These are phyloP conservation scores for Zophobas morio DNA, from an alignment of 1,140 invertebrate species.

Conservation along the genomic window DNA sequence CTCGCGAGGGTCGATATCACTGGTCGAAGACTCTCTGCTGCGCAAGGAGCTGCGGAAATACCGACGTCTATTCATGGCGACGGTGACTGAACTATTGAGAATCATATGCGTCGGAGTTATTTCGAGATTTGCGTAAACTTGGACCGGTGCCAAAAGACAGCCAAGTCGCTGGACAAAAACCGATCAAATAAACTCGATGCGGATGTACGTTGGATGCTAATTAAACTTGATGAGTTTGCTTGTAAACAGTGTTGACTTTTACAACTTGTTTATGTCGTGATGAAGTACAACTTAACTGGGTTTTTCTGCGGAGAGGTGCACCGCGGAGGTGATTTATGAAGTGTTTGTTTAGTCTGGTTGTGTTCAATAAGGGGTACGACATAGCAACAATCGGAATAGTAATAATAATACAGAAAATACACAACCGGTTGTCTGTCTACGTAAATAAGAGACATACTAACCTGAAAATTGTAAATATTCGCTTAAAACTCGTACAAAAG, in stretches of 20 bases:
- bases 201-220: too few species aligned
- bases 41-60: constrained; percentile 70
- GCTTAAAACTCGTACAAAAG: background rate
- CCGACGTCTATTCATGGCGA: constrained; percentile 29
- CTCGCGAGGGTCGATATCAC: constrained; percentile 77
- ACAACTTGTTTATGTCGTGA: too few species aligned
- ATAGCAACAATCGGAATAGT: background rate
- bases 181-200: background rate
- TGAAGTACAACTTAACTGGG: too few species aligned
- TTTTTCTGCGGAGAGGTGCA: too few species aligned
- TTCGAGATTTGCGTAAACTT: background rate
- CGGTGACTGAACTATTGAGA: constrained; percentile 7
- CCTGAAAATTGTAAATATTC: background rate
- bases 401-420: background rate
- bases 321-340: too few species aligned
- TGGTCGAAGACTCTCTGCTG: constrained; percentile 78
- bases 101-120: constrained; percentile 2
- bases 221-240: too few species aligned
- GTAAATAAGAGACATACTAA: background rate
- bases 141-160: background rate
- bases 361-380: too few species aligned
- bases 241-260: too few species aligned
- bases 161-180: background rate
- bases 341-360: too few species aligned
- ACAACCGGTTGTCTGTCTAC: too few species aligned